Base-by-base conservation (phyloP, 2,888 invertebrate genomes). In the Globia sparganii region DNA sequence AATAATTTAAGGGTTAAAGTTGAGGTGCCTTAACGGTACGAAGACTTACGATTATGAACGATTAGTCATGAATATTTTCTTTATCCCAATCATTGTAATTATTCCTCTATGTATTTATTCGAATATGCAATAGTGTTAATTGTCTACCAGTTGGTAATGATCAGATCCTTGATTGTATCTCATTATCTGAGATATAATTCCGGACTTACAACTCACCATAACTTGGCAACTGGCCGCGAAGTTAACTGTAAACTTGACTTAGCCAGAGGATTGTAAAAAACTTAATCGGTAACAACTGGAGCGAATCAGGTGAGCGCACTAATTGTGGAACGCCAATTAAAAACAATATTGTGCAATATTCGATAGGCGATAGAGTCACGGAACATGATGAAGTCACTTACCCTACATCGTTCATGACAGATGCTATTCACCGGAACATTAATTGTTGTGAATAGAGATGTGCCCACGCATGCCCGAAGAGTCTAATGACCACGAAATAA, bases 271-370 rank as follows among this genome's bases (percentile, higher is more conserved):
- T 90, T 90, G 93, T 94, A 96, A 96, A 84, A 96, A 96, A 96
- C 93, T 94, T 93, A 95, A 96, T 95, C 95, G 95, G 89, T 94
- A 95, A 94, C 94, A 96, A 96, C 95, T 96, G 96, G 96, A 96
- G 95, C 96, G 93, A 95, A 96, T 96, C 96, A 92, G 92, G 91
- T 93, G 92, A 92, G 92, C 92, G 93, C 90, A 92, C 90, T 95
- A 95, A 96, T 96, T 94, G 93, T 91, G 85, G 88, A 87, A 89
- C 88, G 89, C 91, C 94, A 95, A 96, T 96, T 95, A 95, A 91
- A 87, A 89, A 91, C 90, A 83, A 93, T 94, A 94, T 96, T 96
- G 95, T 95, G 95, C 95, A 96, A 96, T 94, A 95, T 92, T 91
- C 92, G 91, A 94, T 92, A 86, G 86, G 76, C 75, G 85, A 90